Base-by-base conservation (phyloP, 2,888 invertebrate species). In the Epiblema foenella region DNA sequence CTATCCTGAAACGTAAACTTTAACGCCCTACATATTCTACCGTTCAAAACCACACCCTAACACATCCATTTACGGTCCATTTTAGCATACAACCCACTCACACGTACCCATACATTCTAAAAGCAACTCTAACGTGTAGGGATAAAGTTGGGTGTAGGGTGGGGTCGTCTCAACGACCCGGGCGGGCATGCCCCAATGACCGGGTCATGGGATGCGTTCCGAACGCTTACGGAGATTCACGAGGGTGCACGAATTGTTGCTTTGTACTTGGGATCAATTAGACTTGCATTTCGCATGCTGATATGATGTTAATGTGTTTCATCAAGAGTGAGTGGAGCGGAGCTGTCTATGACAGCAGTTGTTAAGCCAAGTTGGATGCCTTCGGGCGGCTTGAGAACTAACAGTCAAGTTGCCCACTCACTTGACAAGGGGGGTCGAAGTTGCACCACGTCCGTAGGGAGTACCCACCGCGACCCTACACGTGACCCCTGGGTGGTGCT, bases 161-260 rank as follows among this genome's bases (percentile, higher is more conserved):
- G 60, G n/a, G 5, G 29, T 49, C n/a, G 17, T 60, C 60, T 46
- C 60, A 18, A 24, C 39, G 29, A 39, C 72, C 73, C 68, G 57
- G 73, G 81, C 79, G 80, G 81, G 79, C 75, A 70, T 78, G 81
- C 67, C 82, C 82, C 77, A 79, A 71, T 82, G 77, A 82, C 82
- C 82, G 68, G 78, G 70, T 79, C 78, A 81, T 72, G 76, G 74
- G 78, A 76, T 77, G 76, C 76, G 77, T 73, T 75, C 74, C 69
- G 70, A 54, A 42, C 64, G 68, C 51, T 33, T 24, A 20, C 64
- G 68, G 75, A 73, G 71, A 11, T 39, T 12, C 24, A 24, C 17
- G 20, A 74, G 73, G 67, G 56, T 59, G 51, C 60, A 66, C 70
- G 65, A 39, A 7, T 15, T 37, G 15, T 11, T 51, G 24, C 33